These are phyloP conservation scores for Lamellibrachia luymesi DNA, from an alignment of 1,140 invertebrate genomes.

Conservation along the genomic window DNA sequence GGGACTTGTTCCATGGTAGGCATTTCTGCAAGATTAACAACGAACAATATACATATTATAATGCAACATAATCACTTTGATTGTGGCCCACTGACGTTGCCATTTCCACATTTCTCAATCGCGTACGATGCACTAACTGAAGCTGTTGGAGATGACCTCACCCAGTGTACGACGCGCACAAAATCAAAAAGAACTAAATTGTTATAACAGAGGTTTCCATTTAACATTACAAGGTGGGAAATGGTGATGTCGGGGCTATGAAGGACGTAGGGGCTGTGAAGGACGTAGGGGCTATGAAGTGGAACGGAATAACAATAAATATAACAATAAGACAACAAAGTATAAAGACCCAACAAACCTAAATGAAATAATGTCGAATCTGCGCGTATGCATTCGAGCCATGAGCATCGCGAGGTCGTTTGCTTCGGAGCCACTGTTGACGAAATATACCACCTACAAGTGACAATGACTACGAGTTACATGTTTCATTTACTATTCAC, in stretches of 20 bases:
- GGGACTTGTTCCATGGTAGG: constrained; percentile 65
- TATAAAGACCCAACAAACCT: neutral
- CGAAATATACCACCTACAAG: constrained; percentile 71
- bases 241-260: neutral
- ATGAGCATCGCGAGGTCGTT: constrained; percentile 91
- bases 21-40: neutral
- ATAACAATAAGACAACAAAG: neutral
- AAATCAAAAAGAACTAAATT: neutral
- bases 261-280: neutral
- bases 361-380: constrained; percentile 82
- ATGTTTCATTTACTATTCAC: neutral
- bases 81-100: no score
- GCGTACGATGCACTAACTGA: no score
- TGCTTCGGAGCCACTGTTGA: constrained; percentile 95
- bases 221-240: neutral
- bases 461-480: neutral
- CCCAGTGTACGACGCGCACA: neutral
- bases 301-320: neutral
- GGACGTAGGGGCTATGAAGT: neutral
- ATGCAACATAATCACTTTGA: neutral
- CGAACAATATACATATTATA: neutral
- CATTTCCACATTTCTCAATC: no score
- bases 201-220: neutral
- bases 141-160: neutral
- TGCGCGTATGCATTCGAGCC: constrained; percentile 79